Conservation (phyloP, 2,113 vertebrate species). For the Tupaia chinensis region DNA sequence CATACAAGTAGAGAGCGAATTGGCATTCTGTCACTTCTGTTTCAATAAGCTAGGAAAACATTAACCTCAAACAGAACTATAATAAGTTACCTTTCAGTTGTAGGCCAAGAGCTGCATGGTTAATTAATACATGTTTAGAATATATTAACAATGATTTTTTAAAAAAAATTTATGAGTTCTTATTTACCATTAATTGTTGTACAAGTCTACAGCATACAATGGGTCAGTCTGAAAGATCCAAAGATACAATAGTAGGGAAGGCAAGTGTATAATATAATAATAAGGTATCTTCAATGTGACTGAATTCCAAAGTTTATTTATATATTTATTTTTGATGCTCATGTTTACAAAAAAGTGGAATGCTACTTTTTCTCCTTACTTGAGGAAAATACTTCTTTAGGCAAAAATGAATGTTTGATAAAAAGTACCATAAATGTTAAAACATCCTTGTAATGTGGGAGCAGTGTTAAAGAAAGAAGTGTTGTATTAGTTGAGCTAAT, state of each 20-base stretch:
- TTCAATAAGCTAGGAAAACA: conserved; percentile 70
- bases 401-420: not conserved
- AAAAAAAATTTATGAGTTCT: too few species aligned
- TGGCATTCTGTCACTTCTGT: conserved; percentile 78
- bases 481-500: not conserved
- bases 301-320: not conserved
- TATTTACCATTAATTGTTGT: too few species aligned
- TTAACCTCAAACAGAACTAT: conserved; percentile 34
- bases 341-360: not conserved
- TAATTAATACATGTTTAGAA: conserved; percentile 73
- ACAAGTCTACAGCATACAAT: too few species aligned
- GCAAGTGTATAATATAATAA: conserved; percentile 3
- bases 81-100: conserved; percentile 53
- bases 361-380: not conserved
- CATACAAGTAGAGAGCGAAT: conserved; percentile 71
- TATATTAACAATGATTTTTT: conserved; percentile 44
- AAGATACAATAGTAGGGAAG: too few species aligned
- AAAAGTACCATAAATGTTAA: not conserved
- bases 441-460: not conserved
- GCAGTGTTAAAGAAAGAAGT: not conserved
- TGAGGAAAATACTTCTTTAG: not conserved
- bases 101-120: not conserved
- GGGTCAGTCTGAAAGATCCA: too few species aligned
- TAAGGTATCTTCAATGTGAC: conserved; percentile 8
- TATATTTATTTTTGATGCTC: not conserved